These are phyloP conservation scores for Dendrocincla fuliginosa DNA, from an alignment of 2,797 vertebrate species.

Conservation along the genomic window DNA sequence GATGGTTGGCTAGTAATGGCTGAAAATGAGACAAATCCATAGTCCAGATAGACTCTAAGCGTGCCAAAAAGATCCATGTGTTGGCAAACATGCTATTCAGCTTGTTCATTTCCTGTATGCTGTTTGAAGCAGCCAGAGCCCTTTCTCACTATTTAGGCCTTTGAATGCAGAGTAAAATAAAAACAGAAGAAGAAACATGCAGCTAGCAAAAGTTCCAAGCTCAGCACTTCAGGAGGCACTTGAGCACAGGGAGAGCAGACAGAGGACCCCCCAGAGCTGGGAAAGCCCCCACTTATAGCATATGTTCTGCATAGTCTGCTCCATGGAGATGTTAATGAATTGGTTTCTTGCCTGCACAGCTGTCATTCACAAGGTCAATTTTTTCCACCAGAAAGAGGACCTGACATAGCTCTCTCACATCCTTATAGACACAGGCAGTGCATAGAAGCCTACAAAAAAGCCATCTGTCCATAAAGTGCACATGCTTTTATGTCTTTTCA, in stretches of 20 bases:
- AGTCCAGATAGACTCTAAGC: background rate
- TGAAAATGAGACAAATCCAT: background rate
- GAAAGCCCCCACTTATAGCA: background rate
- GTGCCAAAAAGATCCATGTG: background rate
- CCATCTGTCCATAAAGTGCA: background rate
- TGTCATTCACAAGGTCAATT: background rate
- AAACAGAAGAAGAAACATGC: conserved; percentile 30
- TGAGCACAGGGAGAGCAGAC: background rate
- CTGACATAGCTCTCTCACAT: background rate
- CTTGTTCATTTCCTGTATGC: conserved; percentile 7
- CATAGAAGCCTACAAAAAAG: background rate
- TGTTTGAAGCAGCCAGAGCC: conserved; percentile 2
- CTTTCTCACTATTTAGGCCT: conserved; percentile 17
- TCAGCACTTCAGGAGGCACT: conserved; percentile 17
- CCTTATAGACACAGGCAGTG: background rate
- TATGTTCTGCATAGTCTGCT: background rate
- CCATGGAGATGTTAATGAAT: background rate
- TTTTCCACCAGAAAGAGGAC: background rate
- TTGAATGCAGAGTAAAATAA: conserved; percentile 41
- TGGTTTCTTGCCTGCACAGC: background rate
- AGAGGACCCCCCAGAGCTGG: background rate
- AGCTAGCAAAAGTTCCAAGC: background rate
- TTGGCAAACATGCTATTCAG: background rate
- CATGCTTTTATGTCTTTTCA: background rate
- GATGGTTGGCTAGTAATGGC: conserved; percentile 32